Conservation (phyloP, 2,888 invertebrate species). For the Trichopria drosophilae region DNA sequence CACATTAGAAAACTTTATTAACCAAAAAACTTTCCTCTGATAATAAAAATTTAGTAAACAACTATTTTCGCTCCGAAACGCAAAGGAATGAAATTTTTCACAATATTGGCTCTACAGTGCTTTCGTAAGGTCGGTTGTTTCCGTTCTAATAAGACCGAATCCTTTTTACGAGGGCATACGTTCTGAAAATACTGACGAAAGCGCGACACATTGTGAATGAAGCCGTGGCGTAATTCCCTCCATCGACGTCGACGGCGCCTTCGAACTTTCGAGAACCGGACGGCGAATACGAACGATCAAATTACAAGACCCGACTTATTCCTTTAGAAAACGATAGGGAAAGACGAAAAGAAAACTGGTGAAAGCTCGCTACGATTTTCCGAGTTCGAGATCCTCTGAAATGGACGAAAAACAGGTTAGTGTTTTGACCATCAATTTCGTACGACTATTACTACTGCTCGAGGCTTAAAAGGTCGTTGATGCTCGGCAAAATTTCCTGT, state of each 20-base stretch:
- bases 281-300: conserved; percentile 52
- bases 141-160: conserved; percentile 11
- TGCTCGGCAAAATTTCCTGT: too few relatives aligned
- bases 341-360: conserved; percentile 27
- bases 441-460: too few relatives aligned
- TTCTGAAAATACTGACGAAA: conserved; percentile 1
- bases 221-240: not conserved
- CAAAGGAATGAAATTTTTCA: too few relatives aligned
- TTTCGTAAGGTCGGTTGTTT: not conserved
- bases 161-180: not conserved
- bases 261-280: conserved; percentile 34
- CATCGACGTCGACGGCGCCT: conserved; percentile 15
- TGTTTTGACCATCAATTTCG: too few relatives aligned
- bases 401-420: too few relatives aligned
- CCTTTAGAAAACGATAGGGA: conserved; percentile 20
- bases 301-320: too few relatives aligned
- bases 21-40: too few relatives aligned
- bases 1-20: too few relatives aligned
- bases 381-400: not conserved
- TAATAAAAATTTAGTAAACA: too few relatives aligned
- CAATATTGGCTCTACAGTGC: too few relatives aligned
- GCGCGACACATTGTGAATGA: conserved; percentile 1
- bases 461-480: too few relatives aligned
- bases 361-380: conserved; percentile 14
- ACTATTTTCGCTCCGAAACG: too few relatives aligned